Conservation (phyloP, 2,888 invertebrate genomes). For the Melolontha melolontha region DNA sequence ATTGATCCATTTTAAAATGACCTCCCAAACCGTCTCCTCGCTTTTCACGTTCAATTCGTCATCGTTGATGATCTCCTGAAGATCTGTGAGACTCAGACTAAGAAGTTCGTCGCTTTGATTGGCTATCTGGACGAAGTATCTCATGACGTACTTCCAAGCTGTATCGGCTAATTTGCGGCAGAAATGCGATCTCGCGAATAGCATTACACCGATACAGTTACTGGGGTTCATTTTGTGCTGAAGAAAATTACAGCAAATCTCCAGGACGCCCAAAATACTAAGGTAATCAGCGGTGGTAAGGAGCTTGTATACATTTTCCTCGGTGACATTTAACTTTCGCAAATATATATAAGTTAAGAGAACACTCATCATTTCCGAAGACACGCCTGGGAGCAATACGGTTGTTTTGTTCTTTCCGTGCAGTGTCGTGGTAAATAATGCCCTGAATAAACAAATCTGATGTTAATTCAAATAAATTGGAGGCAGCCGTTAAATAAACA, state of each 20-base stretch:
- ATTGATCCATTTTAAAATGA: conserved; percentile 89
- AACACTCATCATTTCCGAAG: conserved; percentile 80
- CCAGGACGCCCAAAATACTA: conserved; percentile 83
- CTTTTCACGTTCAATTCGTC: conserved; percentile 89
- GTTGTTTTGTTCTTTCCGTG: conserved; percentile 76
- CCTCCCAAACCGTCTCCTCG: conserved; percentile 90
- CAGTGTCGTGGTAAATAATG: conserved; percentile 85
- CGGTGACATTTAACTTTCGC: conserved; percentile 79
- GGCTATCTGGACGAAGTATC: conserved; percentile 81
- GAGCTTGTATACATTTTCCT: conserved; percentile 84
- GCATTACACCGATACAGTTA: conserved; percentile 87
- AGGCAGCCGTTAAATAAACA: no score
- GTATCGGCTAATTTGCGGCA: conserved; percentile 78
- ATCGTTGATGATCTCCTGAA: conserved; percentile 81
- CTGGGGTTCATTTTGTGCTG: conserved; percentile 75
- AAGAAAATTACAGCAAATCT: conserved; percentile 84
- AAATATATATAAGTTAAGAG: conserved; percentile 89
- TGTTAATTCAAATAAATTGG: no score
- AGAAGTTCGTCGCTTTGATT: conserved; percentile 81
- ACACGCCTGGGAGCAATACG: conserved; percentile 82
- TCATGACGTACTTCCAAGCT: conserved; percentile 71
- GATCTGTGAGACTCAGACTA: conserved; percentile 77
- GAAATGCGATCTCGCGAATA: conserved; percentile 80
- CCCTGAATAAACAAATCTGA: conserved; percentile 67
- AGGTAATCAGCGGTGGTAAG: conserved; percentile 90